Conservation (phyloP, 2,888 invertebrate genomes). For the Lampropteryx suffumata region DNA sequence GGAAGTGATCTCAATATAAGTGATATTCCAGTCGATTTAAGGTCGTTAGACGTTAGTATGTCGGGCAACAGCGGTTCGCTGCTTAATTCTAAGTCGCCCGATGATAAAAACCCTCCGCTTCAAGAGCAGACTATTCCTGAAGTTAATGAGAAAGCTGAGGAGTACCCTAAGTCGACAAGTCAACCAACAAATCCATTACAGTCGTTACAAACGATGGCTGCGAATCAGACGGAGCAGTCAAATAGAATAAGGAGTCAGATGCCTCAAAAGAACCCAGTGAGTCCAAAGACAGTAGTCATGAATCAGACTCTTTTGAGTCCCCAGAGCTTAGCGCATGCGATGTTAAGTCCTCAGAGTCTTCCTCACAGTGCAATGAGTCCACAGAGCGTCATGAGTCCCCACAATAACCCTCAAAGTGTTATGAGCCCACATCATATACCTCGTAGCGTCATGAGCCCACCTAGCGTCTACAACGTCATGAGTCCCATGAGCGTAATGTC, state of each 20-base stretch:
- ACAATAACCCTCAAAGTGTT: slow-evolving; percentile 67
- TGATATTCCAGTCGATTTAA: slow-evolving; percentile 82
- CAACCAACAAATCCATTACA: slow-evolving; percentile 59
- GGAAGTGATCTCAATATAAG: slow-evolving; percentile 83
- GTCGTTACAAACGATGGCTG: slow-evolving; percentile 72
- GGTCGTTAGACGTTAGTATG: slow-evolving; percentile 81
- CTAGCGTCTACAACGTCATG: slow-evolving; percentile 62
- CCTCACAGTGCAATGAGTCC: slow-evolving; percentile 77
- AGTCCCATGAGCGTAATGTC: slow-evolving; percentile 54
- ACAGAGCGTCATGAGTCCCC: slow-evolving; percentile 74
- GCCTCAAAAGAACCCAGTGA: slow-evolving; percentile 65
- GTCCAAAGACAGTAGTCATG: slow-evolving; percentile 69
- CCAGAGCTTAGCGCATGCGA: slow-evolving; percentile 66
- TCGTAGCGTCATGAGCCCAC: slow-evolving; percentile 69
- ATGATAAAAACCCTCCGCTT: slow-evolving; percentile 63
- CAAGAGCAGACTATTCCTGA: slow-evolving; percentile 75
- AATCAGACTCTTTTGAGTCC: slow-evolving; percentile 72
- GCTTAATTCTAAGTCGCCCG: slow-evolving; percentile 68
- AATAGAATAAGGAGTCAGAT: slow-evolving; percentile 65
- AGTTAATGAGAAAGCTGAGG: slow-evolving; percentile 61
- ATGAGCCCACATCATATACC: slow-evolving; percentile 73
- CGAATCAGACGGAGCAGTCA: slow-evolving; percentile 68
- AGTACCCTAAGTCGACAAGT: slow-evolving; percentile 55
- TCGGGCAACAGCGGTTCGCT: slow-evolving; percentile 76
- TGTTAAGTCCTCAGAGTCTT: slow-evolving; percentile 74